These are phyloP conservation scores for Magallana ariakensis DNA, from an alignment of 1,140 invertebrate genomes.

Conservation along the genomic window DNA sequence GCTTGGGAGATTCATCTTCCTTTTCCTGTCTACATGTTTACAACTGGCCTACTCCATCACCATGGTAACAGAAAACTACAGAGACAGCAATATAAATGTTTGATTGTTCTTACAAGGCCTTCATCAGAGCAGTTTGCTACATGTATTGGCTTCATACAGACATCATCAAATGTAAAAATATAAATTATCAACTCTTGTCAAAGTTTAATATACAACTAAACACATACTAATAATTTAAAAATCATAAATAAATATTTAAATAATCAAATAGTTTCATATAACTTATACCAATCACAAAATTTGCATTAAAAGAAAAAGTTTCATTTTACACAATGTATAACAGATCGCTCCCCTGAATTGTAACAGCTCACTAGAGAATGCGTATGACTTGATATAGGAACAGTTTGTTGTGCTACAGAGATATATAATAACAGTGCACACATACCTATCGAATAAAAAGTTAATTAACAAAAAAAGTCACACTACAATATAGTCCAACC, in stretches of 20 bases:
- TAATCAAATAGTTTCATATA: background rate
- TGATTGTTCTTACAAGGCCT: background rate
- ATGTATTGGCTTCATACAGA: background rate
- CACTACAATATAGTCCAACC: too few species aligned
- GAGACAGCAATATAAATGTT: slow-evolving; percentile 1
- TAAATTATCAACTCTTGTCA: background rate
- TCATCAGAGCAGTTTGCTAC: too few species aligned
- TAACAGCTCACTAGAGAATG: too few species aligned
- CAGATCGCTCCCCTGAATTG: too few species aligned
- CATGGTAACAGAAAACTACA: background rate
- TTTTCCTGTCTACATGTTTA: background rate
- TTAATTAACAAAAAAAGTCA: too few species aligned
- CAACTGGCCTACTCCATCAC: slow-evolving; percentile 20
- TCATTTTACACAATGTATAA: too few species aligned
- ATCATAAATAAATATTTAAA: background rate
- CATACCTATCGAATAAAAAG: too few species aligned
- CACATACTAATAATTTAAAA: background rate
- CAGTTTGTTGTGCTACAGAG: too few species aligned
- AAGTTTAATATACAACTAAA: background rate
- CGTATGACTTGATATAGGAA: too few species aligned
- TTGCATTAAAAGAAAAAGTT: too few species aligned
- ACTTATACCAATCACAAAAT: background rate
- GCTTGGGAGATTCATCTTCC: background rate
- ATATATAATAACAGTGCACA: too few species aligned
- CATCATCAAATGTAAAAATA: background rate